Conservation (phyloP, 1,140 invertebrate genomes). For the Metopolophium dirhodum region DNA sequence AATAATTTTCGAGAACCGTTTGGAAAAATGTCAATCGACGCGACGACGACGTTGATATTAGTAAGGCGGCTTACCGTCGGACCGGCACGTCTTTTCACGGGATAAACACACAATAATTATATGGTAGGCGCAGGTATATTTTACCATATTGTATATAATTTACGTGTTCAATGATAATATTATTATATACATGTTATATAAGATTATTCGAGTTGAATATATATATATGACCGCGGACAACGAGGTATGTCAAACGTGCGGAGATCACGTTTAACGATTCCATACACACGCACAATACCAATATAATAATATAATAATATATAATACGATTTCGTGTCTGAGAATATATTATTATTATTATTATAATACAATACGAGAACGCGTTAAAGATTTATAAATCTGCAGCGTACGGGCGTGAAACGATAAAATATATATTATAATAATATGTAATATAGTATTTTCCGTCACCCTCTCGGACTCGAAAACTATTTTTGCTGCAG, state of each 20-base stretch:
- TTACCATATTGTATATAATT: background rate
- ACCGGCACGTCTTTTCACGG: background rate
- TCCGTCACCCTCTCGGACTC: background rate
- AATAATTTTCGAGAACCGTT: background rate
- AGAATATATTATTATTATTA: constrained; percentile 22
- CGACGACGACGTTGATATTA: background rate
- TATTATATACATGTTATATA: background rate
- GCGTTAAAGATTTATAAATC: constrained; percentile 21
- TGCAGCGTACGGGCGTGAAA: background rate
- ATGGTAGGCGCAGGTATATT: background rate
- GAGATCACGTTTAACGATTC: constrained; percentile 44
- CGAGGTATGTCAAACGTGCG: constrained; percentile 23
- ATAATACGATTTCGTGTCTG: constrained; percentile 17
- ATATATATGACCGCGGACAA: background rate
- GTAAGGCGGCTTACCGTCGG: background rate
- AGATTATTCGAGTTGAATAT: background rate
- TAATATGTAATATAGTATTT: background rate
- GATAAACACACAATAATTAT: constrained; percentile 27
- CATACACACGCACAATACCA: background rate
- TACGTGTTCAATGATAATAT: background rate
- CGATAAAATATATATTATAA: background rate
- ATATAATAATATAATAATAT: background rate
- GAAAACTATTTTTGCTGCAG: constrained; percentile 41
- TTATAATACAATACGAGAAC: constrained; percentile 9
- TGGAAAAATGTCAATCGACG: background rate